Evolutionary conservation across 2,888 invertebrate species (phyloP), one percentile per base, ranked within the genome.

Genomic region (Hypena proboscidalis): DNA sequence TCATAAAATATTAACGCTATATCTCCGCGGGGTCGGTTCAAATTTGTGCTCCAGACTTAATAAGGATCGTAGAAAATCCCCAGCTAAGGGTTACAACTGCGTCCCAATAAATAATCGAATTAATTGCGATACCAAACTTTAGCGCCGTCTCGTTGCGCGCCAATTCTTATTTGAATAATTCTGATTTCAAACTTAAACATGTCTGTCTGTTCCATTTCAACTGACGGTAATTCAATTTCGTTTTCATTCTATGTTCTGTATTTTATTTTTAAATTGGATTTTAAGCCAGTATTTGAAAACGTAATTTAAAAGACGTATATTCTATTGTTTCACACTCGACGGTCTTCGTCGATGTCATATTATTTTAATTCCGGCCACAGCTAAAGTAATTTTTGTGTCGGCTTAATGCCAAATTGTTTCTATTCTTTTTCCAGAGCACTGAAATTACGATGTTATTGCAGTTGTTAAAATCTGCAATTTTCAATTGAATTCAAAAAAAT

Each of bases 1-100:
- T 70, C 55, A 63, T 76, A 64, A 73, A 81, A 73, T 74, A 80
- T 80, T 72, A 67, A 72, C 59, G 67, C 49, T 51, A 46, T 56
- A 67, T 58, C 67, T 64, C 57, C 49, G 50, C 54, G 61, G 67
- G 70, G 51, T 57, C 57, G 40, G 45, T 50, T 57, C 53, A 60
- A 68, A 69, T 62, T 67, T 58, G 51, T 54, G 34, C 51, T 48
- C 46, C 49, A 55, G 64, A 66, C 60, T 66, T 67, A 68, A 70
- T 68, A 64, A 66, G 54, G 62, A 63, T 60, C 50, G 38, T 47
- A 50, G 44, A 60, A 77, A 74, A 58, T 74, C 65, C 67, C 22
- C 58, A 62, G 58, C 59, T 63, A 48, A 59, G 43, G 35, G 59
- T 58, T 45, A 56, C 55, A 58, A 58, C 53, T 49, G 37, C 36